Evolutionary conservation across 2,113 vertebrate species (phyloP).

Genomic region (Pseudopipra pipra): DNA sequence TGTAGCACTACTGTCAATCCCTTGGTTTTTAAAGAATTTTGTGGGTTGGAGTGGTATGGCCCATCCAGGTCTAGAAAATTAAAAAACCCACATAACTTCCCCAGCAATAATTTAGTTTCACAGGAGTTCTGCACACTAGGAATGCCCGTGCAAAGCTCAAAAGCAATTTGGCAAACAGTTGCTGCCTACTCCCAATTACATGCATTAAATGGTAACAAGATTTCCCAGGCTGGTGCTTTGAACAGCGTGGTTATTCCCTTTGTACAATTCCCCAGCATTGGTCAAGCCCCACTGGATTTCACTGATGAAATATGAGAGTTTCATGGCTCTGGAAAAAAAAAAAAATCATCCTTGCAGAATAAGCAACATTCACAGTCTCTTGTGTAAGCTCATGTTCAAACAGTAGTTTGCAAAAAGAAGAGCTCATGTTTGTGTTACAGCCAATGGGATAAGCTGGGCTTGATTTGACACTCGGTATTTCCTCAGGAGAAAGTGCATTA

Average conservation of each 20-base stretch:
- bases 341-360: background rate
- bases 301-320: background rate
- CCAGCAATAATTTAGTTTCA: background rate
- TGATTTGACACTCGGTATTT: background rate
- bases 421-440: background rate
- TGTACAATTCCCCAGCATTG: background rate
- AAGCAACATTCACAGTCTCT: background rate
- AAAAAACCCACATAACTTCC: background rate
- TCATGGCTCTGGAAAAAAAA: background rate
- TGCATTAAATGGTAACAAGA: background rate
- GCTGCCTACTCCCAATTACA: background rate
- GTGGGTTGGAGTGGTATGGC: background rate
- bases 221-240: background rate
- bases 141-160: background rate
- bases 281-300: conserved; percentile 22
- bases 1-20: background rate
- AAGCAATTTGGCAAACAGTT: background rate
- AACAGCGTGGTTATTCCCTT: background rate
- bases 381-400: background rate
- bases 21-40: background rate
- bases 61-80: background rate
- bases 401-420: background rate
- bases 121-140: background rate
- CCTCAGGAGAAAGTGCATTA: background rate
- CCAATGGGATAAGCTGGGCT: background rate